A percentile compares a stretch with the other conserved stretches of the same genome.
These are phyloP conservation scores for Odontesthes bonariensis DNA, from an alignment of 2,113 vertebrate genomes.

Conservation along the genomic window DNA sequence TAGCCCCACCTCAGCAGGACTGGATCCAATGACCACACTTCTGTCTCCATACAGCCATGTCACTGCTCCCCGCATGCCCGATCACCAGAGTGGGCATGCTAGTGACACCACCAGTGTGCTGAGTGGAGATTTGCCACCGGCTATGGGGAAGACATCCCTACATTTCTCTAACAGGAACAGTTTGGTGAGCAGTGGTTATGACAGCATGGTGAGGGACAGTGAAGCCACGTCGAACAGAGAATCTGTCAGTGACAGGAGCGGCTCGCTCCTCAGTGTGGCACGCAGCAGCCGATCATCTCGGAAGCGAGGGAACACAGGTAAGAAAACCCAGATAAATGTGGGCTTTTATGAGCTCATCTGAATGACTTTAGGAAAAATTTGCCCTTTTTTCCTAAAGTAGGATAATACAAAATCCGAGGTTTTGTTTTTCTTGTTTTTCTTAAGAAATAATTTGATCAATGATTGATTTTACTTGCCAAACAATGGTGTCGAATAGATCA, in stretches of 20 bases:
- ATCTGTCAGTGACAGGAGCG: slow-evolving; percentile 83
- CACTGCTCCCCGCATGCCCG: slow-evolving; percentile 90
- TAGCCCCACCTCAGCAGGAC: slow-evolving; percentile 58
- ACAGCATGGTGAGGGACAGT: slow-evolving; percentile 94
- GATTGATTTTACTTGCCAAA: no score
- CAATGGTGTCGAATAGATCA: no score
- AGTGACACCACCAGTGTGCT: slow-evolving; percentile 98
- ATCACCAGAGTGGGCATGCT: slow-evolving; percentile 91
- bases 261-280: slow-evolving; percentile 59
- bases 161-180: slow-evolving; percentile 95
- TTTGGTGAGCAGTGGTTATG: slow-evolving; percentile 89
- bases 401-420: not conserved
- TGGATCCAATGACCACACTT: slow-evolving; percentile 74
- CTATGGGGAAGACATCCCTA: slow-evolving; percentile 96
- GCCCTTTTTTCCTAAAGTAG: not conserved
- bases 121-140: slow-evolving; percentile 95
- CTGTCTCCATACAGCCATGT: slow-evolving; percentile 95
- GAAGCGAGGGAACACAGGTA: slow-evolving; percentile 89
- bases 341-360: slow-evolving; percentile 13
- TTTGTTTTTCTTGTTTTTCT: no score
- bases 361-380: slow-evolving; percentile 14
- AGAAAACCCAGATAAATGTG: slow-evolving; percentile 1
- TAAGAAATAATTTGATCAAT: no score
- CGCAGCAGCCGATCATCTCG: slow-evolving; percentile 87
- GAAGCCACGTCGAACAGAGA: slow-evolving; percentile 92